These are phyloP conservation scores for Amyelois transitella DNA, from an alignment of 1,140 invertebrate genomes.

Conservation along the genomic window DNA sequence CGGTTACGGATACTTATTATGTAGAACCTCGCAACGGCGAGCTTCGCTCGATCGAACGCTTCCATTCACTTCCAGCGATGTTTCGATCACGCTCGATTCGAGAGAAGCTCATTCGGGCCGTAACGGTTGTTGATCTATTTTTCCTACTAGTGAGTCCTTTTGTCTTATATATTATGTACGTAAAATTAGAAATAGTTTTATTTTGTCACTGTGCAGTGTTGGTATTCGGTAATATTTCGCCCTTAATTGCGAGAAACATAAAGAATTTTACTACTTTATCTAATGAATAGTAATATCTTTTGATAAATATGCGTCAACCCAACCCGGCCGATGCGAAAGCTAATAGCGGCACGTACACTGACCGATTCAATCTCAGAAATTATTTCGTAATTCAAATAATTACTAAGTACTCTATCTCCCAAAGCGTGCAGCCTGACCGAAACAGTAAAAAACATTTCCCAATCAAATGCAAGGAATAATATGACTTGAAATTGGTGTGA, in stretches of 20 bases:
- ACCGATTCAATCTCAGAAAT: slow-evolving; percentile 33
- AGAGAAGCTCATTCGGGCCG: slow-evolving; percentile 61
- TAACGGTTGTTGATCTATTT: slow-evolving; percentile 61
- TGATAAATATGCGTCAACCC: slow-evolving; percentile 20
- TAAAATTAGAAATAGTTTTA: slow-evolving; percentile 37
- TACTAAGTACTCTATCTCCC: slow-evolving; percentile 22
- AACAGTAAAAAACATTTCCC: slow-evolving; percentile 29
- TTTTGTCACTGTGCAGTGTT: slow-evolving; percentile 34
- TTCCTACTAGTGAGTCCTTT: slow-evolving; percentile 69
- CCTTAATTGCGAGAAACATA: background rate
- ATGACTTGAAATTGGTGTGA: slow-evolving; percentile 24
- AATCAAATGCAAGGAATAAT: slow-evolving; percentile 21
- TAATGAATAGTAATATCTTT: slow-evolving; percentile 9
- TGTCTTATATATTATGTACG: slow-evolving; percentile 51
- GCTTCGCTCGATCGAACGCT: slow-evolving; percentile 36
- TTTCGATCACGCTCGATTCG: slow-evolving; percentile 18
- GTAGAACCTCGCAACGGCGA: slow-evolving; percentile 61
- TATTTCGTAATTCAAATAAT: slow-evolving; percentile 39
- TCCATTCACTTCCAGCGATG: slow-evolving; percentile 9
- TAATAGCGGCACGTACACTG: slow-evolving; percentile 29
- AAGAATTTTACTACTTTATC: background rate
- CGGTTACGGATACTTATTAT: slow-evolving; percentile 36
- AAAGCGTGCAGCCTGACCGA: slow-evolving; percentile 20
- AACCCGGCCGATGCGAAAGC: slow-evolving; percentile 19
- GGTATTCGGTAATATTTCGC: slow-evolving; percentile 9